These are phyloP conservation scores for Limnephilus lunatus DNA, from an alignment of 2,888 invertebrate species.

Conservation along the genomic window DNA sequence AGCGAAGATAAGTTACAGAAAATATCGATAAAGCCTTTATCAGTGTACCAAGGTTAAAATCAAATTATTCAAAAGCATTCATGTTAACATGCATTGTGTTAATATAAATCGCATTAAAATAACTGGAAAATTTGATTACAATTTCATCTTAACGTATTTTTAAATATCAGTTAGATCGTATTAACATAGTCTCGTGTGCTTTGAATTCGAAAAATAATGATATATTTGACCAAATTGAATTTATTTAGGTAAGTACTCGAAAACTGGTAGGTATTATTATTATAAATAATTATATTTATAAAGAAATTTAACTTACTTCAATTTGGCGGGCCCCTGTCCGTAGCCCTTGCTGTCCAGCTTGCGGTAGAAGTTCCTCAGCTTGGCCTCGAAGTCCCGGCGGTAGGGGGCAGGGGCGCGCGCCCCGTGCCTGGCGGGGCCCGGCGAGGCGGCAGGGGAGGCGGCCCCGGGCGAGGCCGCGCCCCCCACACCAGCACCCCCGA, in stretches of 20 bases:
- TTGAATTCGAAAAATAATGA: background rate
- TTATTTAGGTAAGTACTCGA: too few relatives aligned
- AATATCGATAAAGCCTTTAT: too few relatives aligned
- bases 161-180: too few relatives aligned
- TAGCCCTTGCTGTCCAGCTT: slow-evolving; percentile 97
- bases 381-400: slow-evolving; percentile 95
- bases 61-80: too few relatives aligned
- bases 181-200: background rate
- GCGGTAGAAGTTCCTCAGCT: slow-evolving; percentile 94
- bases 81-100: background rate
- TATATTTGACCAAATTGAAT: too few relatives aligned
- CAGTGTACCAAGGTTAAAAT: too few relatives aligned
- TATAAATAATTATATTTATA: too few relatives aligned
- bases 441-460: slow-evolving; percentile 86
- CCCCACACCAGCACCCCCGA: slow-evolving; percentile 71
- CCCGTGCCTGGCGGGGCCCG: slow-evolving; percentile 85
- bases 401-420: slow-evolving; percentile 93
- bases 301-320: slow-evolving; percentile 84
- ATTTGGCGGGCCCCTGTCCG: slow-evolving; percentile 97
- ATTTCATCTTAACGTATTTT: too few relatives aligned
- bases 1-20: too few relatives aligned
- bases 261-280: too few relatives aligned
- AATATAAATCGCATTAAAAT: too few relatives aligned
- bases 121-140: too few relatives aligned
- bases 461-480: slow-evolving; percentile 78